Evolutionary conservation across 2,113 vertebrate genomes (phyloP).

Genomic region (Natator depressus): DNA sequence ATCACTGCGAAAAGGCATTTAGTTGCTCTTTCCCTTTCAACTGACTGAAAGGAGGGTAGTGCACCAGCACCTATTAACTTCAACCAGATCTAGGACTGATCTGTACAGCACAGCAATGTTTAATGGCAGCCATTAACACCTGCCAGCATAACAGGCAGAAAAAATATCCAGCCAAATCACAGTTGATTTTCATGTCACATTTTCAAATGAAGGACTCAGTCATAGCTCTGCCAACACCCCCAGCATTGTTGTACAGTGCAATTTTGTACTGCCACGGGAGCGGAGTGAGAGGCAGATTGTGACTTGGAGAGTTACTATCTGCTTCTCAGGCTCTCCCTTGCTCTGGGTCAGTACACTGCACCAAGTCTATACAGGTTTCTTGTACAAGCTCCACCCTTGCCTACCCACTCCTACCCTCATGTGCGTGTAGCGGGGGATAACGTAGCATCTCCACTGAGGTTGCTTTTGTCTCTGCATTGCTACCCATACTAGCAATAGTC

Average conservation of each 20-base stretch:
- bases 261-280: not conserved
- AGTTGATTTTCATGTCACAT: rapidly evolving
- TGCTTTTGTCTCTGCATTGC: rapidly evolving
- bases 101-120: not conserved
- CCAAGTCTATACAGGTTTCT: not conserved
- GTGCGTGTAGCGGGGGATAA: not conserved
- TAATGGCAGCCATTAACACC: not conserved
- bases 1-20: not conserved
- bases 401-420: not conserved
- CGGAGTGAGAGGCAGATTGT: not conserved
- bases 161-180: not conserved
- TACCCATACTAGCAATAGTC: not conserved
- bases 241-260: not conserved
- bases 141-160: not conserved
- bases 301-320: not conserved
- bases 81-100: not conserved
- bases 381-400: rapidly evolving
- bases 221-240: no score
- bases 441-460: rapidly evolving
- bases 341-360: not conserved
- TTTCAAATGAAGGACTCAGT: not conserved
- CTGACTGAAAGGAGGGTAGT: rapidly evolving
- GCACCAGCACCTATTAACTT: not conserved
- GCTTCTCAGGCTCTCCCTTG: not conserved
- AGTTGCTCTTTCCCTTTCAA: not conserved